Base-by-base conservation (phyloP, 2,888 invertebrate genomes). In the Oithona nana region DNA sequence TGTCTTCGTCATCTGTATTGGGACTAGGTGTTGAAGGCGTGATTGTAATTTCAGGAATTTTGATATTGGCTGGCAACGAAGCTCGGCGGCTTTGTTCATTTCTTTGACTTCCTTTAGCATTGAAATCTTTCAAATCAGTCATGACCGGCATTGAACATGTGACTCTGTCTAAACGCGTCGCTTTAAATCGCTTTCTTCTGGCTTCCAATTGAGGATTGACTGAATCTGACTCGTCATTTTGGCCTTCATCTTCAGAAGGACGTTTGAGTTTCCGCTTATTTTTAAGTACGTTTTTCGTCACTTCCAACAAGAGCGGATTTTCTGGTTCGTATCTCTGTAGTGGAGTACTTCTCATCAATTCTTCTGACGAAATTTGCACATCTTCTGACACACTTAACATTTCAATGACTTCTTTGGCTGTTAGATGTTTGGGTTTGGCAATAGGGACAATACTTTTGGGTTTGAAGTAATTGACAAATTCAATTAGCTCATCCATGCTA, bases 11-110 rank as follows among this genome's bases (percentile, higher is more conserved):
- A 62, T 56, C 39, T 4, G 56, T 39, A 39, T 62, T 56, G 6
- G 39, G 30, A 39, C 59, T 59, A 29, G 59, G 63, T 20, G 29
- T 61, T 56, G 49, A 59, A 50, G 63, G 63, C 26, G 56, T 64
- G 55, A 50, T 50, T 28, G 51, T 64, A 60, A 52, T 65, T 60
- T 26, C 61, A 28, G 39, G 65, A 49, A 56, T 64, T 31, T 59
- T 59, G 16, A 59, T 13, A 20, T 48, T 59, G 28, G 48, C 28
- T 24, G 59, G 59, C 24, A 59, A 28, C 48, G 59, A 59, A 6
- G 59, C 59, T 16, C 59, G 16, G 4, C 59, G 48, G 20, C 26
- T 57, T 8, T 28, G 20, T 26, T 49, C 26, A 3, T 28, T 59
- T n/a, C 28, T n/a, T 26, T 24, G 24, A 16, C 39, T 39, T 11